Percentiles rank a stretch among this genome's conserved stretches.
Conservation (phyloP, 2,888 invertebrate species). For the Nymphalis polychloros region DNA sequence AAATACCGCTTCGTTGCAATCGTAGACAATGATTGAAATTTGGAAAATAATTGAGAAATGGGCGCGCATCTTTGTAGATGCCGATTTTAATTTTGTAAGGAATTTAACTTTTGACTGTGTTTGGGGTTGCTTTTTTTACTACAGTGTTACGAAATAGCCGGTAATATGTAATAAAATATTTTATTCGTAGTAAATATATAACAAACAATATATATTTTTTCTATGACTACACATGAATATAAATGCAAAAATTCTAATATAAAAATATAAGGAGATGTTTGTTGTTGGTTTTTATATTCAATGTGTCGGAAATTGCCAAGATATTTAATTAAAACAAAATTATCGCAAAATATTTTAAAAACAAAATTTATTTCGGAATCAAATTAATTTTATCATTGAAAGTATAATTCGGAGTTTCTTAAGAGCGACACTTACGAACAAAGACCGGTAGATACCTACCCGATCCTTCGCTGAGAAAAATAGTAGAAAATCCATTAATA, state of each 20-base stretch:
- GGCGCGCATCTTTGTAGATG: constrained; percentile 32
- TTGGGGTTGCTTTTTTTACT: background rate
- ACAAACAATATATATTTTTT: too few relatives aligned
- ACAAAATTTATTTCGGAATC: background rate
- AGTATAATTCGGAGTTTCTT: constrained; percentile 40
- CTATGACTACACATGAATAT: too few relatives aligned
- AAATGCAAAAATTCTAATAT: background rate
- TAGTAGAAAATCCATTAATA: constrained; percentile 80
- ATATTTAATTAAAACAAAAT: background rate
- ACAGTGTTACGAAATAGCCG: background rate
- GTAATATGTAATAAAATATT: too few relatives aligned
- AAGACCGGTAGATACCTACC: constrained; percentile 68
- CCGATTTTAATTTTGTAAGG: constrained; percentile 19
- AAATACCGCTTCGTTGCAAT: constrained; percentile 60
- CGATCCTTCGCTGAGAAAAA: constrained; percentile 79
- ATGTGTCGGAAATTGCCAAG: background rate
- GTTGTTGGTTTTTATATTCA: too few relatives aligned
- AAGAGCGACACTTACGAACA: constrained; percentile 54
- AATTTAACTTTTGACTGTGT: constrained; percentile 4
- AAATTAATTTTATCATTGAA: constrained; percentile 33
- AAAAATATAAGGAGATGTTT: background rate
- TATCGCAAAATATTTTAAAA: background rate
- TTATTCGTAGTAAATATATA: too few relatives aligned
- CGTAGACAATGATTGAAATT: constrained; percentile 67
- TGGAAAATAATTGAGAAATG: constrained; percentile 58